These are phyloP conservation scores for Xerus inauris DNA, from an alignment of 2,113 vertebrate species.

Conservation along the genomic window DNA sequence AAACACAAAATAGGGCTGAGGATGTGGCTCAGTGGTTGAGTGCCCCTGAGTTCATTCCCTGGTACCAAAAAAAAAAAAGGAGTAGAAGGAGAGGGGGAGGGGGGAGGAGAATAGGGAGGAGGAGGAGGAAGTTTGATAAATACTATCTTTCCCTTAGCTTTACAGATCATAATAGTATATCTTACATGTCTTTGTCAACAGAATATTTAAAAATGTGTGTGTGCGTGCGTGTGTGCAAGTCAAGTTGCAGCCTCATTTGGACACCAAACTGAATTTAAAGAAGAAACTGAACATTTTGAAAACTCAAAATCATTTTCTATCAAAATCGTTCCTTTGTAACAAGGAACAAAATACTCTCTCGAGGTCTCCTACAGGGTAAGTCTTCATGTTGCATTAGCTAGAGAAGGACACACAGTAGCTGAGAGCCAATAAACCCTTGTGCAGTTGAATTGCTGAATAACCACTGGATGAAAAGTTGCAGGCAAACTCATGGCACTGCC, in stretches of 20 bases:
- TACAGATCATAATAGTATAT: neutral
- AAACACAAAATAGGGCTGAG: no score
- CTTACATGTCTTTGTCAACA: neutral
- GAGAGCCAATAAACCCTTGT: neutral
- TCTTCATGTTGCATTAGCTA: neutral
- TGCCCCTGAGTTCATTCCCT: no score
- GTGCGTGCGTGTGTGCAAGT: neutral
- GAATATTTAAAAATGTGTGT: neutral
- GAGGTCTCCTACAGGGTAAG: neutral
- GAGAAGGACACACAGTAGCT: neutral
- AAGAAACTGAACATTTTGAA: neutral
- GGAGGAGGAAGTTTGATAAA: neutral
- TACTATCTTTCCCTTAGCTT: neutral
- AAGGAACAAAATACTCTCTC: neutral
- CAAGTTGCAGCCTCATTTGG: neutral
- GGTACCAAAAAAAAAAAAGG: no score
- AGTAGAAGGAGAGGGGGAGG: no score
- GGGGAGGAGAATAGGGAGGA: no score
- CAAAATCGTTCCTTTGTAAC: no score
- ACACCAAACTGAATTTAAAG: constrained; percentile 2
- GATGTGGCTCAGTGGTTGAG: no score
- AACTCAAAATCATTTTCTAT: neutral
- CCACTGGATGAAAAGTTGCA: neutral
- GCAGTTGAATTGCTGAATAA: neutral
- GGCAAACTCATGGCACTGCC: neutral